phyloP scores from a whole-genome alignment of 2,113 vertebrate genomes.

The Pygoscelis adeliae region DNA sequence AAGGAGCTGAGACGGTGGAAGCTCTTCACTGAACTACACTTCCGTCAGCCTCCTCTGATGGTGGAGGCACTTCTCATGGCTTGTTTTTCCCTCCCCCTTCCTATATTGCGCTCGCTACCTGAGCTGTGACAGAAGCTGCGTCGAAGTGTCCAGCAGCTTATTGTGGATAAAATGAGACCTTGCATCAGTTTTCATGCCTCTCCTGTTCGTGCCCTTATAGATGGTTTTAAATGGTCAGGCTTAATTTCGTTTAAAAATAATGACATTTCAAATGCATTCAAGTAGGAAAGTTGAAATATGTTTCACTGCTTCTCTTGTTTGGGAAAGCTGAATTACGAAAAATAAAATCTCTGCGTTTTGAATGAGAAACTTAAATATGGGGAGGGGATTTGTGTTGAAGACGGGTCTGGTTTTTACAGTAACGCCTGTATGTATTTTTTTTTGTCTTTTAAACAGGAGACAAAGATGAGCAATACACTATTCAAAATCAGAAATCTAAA shows the following conservation, averaged over 20 bases:
- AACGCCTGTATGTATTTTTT: background rate
- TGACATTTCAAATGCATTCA: background rate
- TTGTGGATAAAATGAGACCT: background rate
- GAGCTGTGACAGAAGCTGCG: background rate
- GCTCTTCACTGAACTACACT: background rate
- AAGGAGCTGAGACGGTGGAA: background rate
- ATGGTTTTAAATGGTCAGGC: background rate
- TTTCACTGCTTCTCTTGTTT: background rate
- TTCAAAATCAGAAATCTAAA: conserved; percentile 35
- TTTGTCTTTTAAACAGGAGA: background rate
- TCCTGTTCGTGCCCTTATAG: background rate
- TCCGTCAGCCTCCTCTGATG: background rate
- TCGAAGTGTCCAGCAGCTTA: background rate
- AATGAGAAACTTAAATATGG: background rate
- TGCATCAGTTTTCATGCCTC: background rate
- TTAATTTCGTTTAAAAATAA: background rate
- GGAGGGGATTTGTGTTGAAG: background rate
- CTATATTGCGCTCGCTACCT: background rate
- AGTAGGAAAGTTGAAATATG: background rate
- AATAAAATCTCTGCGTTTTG: background rate
- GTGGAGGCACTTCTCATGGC: background rate
- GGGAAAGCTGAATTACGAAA: background rate
- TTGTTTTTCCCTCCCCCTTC: background rate
- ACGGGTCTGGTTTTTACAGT: background rate
- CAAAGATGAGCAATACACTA: background rate